phyloP scores from a whole-genome alignment of 64 coral and sea anemone genomes.

The Montipora cactus region DNA sequence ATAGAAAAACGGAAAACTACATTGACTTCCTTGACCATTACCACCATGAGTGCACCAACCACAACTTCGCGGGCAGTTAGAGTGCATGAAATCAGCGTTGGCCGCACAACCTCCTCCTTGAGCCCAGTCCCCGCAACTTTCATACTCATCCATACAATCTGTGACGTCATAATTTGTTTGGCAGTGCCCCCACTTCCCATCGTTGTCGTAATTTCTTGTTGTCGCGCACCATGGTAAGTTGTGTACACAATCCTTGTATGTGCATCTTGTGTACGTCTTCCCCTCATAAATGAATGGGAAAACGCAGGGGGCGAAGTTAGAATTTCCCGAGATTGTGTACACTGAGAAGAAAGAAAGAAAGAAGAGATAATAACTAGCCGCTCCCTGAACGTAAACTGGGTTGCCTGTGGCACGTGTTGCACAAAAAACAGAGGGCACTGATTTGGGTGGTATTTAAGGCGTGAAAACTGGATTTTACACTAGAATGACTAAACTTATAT shows the following conservation, averaged over 20 bases:
- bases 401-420: too few species aligned
- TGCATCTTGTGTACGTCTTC: conserved; percentile 4
- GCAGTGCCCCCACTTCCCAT: conserved; percentile 45
- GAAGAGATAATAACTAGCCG: too few species aligned
- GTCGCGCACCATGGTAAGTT: conserved; percentile 20
- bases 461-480: too few species aligned
- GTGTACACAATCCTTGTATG: not conserved
- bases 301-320: conserved; percentile 20
- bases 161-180: not conserved
- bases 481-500: too few species aligned
- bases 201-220: conserved; percentile 36
- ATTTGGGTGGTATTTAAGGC: too few species aligned
- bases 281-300: conserved; percentile 22
- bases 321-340: conserved; percentile 29
- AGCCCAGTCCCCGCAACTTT: conserved; percentile 20
- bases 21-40: conserved; percentile 41
- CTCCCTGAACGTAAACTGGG: too few species aligned
- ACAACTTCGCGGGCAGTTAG: conserved; percentile 46
- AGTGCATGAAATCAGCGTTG: conserved; percentile 12
- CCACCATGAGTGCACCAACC: conserved; percentile 65
- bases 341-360: not conserved
- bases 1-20: conserved; percentile 73
- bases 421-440: too few species aligned
- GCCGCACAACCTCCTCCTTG: not conserved
- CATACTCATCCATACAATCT: conserved; percentile 1